Base-by-base conservation (phyloP, 2,888 invertebrate genomes). In the Lingula anatina region DNA sequence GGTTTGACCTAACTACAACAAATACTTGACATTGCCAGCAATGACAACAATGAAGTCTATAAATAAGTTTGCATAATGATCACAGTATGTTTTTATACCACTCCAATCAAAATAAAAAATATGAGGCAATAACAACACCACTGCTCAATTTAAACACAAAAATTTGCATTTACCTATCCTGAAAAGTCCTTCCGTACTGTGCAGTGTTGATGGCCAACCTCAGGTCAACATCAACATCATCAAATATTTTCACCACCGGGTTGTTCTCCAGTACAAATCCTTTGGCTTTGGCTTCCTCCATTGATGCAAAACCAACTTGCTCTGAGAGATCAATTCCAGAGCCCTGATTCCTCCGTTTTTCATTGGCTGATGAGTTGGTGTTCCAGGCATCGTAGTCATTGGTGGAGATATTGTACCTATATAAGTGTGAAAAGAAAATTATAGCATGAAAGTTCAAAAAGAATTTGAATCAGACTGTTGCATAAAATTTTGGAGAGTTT, bases 351-450 rank as follows among this genome's bases (percentile, higher is more conserved):
- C 46, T 35, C 5, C 58, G 55, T 2, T 48, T 49, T 5, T 48
- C 49, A 9, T 55, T 47, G 1, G 54, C 56, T 50, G 62, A 64
- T 7, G 45, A 38, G n/a, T 59, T 59, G 18, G 65, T 55, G 38
- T 60, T 62, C 75, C 75, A 75, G 2, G 61, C 56, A 51, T 69
- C 67, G 55, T 70, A 76, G 46, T 76, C 76, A 47, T 54, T 58
- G 3, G 75, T 75, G 1, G 76, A 76, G 24, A 76, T 67, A 53
- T 76, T 76, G 56, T 76, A 76, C 48, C 71, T 71, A 49, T n/a
- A 57, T 47, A 20, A 31, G 31, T 12, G n/a, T n/a, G n/a, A n/a
- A n/a, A n/a, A n/a, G n/a, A n/a, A n/a, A n/a, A n/a, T n/a, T n/a
- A n/a, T n/a, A n/a, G n/a, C n/a, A n/a, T n/a, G n/a, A n/a, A n/a